Base-by-base conservation (phyloP, 2,797 vertebrate species). In the Crenichthys baileyi region DNA sequence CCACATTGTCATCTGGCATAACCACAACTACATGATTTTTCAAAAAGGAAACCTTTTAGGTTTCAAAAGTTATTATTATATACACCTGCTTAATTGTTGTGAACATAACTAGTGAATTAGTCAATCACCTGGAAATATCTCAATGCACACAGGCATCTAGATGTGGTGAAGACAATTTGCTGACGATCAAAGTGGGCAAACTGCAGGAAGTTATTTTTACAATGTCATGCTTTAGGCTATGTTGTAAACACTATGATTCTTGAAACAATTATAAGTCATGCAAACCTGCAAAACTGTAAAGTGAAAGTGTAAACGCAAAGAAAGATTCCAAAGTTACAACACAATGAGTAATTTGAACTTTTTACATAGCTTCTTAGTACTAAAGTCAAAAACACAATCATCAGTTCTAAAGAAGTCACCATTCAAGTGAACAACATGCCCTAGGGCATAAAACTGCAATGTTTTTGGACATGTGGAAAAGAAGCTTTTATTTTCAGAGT, bases 391-490 rank as follows among this genome's bases (percentile, higher is more conserved):
- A 50, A 50, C 15, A 51, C 50, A 11, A 50, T 51, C 18, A 51
- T 51, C 7, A 18, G 61, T 36, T 36, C 29, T 20, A 36, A 36
- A 36, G 26, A 61, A 12, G 29, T 63, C 16, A 63, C 18, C 16
- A 36, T 36, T 63, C 2, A 72, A 63, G 11, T 68, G 16, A 5
- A 58, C 12, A 79, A 77, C 78, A 79, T 11, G 0, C 70, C 73
- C 77, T 56, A 26, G 70, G 68, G 67, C 72, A n/a, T 20, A 16
- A 41, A 46, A n/a, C 48, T 63, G 70, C 76, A 24, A 65, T 60
- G 74, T 77, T 75, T 72, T 63, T 75, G 68, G 67, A 74, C 76
- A 82, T 1, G 22, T 76, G 71, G 70, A 11, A 60, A 60, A 61
- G 7, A 13, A 26, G 53, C 16, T 56, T 26, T 26, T 2, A 48